Conservation (phyloP, 2,888 invertebrate genomes). For the Caenorhabditis afra region DNA sequence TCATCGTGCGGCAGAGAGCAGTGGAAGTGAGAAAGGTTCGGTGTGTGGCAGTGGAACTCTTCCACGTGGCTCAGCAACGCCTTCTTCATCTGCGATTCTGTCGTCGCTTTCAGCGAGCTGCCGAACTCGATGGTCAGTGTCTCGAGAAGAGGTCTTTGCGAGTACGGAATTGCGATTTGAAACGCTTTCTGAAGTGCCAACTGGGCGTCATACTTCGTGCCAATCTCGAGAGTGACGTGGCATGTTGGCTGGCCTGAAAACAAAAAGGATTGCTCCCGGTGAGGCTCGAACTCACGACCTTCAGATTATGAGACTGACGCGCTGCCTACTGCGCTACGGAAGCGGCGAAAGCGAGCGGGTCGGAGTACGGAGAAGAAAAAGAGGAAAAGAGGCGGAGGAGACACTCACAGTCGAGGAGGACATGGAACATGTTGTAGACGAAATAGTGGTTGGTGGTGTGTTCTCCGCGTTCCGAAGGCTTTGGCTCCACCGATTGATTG, state of each 20-base stretch:
- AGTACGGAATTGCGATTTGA: constrained; percentile 41
- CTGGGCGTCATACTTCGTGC: constrained; percentile 31
- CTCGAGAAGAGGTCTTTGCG: constrained; percentile 19
- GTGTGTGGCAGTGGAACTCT: constrained; percentile 39
- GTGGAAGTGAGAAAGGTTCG: constrained; percentile 52
- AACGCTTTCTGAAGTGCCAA: constrained; percentile 52
- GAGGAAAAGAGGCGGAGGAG: background rate
- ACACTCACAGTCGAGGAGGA: constrained; percentile 34
- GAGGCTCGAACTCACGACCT: constrained; percentile 97
- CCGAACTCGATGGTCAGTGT: constrained; percentile 47
- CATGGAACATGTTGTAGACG: constrained; percentile 40
- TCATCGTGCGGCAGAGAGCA: constrained; percentile 50
- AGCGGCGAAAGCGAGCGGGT: constrained; percentile 29
- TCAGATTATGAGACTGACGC: constrained; percentile 92
- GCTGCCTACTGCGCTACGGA: constrained; percentile 72
- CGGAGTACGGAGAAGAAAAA: background rate
- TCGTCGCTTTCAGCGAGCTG: constrained; percentile 20
- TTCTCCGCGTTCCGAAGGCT: background rate
- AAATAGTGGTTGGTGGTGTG: constrained; percentile 21
- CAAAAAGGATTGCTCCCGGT: constrained; percentile 82
- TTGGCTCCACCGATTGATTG: constrained; percentile 21
- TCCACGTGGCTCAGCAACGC: constrained; percentile 37
- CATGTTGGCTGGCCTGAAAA: too few species aligned
- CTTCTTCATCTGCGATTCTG: constrained; percentile 36
- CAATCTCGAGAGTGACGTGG: constrained; percentile 33